phyloP scores from a whole-genome alignment of 1,140 invertebrate genomes.

The Drosophila burlai region DNA sequence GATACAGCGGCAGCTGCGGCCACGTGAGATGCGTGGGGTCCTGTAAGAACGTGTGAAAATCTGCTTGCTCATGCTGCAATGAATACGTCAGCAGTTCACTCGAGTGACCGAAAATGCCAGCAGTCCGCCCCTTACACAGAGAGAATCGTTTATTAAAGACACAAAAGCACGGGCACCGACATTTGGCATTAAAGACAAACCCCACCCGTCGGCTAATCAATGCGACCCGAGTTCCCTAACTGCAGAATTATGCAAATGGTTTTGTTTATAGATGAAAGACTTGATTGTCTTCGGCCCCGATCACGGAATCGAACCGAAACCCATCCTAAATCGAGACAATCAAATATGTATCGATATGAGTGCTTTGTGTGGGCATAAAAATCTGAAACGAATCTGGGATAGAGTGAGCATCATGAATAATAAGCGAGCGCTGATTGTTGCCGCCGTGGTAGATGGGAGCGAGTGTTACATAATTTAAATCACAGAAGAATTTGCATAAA shows the following conservation, averaged over 20 bases:
- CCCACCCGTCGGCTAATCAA: slow-evolving; percentile 55
- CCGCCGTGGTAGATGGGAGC: slow-evolving; percentile 14
- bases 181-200: slow-evolving; percentile 54
- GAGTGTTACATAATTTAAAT: slow-evolving; percentile 65
- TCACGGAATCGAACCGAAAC: neutral
- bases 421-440: slow-evolving; percentile 71
- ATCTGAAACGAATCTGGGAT: slow-evolving; percentile 64
- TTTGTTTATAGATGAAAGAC: slow-evolving; percentile 76
- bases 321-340: slow-evolving; percentile 39
- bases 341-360: slow-evolving; percentile 58
- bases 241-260: slow-evolving; percentile 75
- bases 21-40: slow-evolving; percentile 31
- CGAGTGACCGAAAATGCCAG: slow-evolving; percentile 32
- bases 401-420: slow-evolving; percentile 72
- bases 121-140: neutral
- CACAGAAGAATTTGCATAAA: slow-evolving; percentile 65
- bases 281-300: slow-evolving; percentile 57
- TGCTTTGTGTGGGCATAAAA: slow-evolving; percentile 61
- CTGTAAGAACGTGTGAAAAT: slow-evolving; percentile 67
- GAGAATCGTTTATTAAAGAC: slow-evolving; percentile 72
- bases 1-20: slow-evolving; percentile 7
- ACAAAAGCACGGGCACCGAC: neutral
- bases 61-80: slow-evolving; percentile 62
- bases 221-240: slow-evolving; percentile 33
- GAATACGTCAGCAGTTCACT: slow-evolving; percentile 62